Evolutionary conservation across 2,113 vertebrate species (phyloP).

Genomic region (Dasyornis broadbenti): DNA sequence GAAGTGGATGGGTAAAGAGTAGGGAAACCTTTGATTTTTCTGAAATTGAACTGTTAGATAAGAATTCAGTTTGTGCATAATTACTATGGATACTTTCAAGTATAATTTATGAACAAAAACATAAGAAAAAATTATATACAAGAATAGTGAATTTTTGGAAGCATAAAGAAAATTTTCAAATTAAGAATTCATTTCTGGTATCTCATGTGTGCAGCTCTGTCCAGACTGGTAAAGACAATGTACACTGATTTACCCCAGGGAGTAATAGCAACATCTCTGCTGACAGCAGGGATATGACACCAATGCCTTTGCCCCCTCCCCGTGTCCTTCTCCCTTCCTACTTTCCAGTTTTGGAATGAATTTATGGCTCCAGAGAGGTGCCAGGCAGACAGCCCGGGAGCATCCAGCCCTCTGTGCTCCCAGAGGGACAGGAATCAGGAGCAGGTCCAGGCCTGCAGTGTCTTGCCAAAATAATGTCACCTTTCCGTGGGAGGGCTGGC

Average conservation of each 20-base stretch:
- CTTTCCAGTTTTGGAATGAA: neutral
- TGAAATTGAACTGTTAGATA: neutral
- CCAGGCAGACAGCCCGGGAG: neutral
- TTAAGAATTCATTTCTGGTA: neutral
- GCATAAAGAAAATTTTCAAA: neutral
- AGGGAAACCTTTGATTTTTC: neutral
- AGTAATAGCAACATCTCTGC: neutral
- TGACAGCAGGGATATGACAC: neutral
- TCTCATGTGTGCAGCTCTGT: rapidly evolving
- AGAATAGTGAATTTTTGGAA: neutral
- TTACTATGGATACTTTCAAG: neutral
- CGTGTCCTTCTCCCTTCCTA: neutral
- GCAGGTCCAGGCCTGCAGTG: neutral
- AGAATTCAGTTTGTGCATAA: neutral
- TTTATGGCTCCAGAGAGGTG: neutral
- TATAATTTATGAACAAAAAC: neutral
- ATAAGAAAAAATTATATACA: neutral
- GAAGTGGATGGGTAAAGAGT: neutral
- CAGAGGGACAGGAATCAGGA: neutral
- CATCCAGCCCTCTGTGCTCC: neutral
- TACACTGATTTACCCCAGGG: neutral
- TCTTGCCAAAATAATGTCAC: neutral
- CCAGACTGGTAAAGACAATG: neutral
- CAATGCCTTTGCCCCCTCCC: neutral
- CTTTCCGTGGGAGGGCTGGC: neutral